Evolutionary conservation across 2,113 vertebrate genomes (phyloP), one percentile per base, ranked within the genome.

Genomic region (Odocoileus hemionus): DNA sequence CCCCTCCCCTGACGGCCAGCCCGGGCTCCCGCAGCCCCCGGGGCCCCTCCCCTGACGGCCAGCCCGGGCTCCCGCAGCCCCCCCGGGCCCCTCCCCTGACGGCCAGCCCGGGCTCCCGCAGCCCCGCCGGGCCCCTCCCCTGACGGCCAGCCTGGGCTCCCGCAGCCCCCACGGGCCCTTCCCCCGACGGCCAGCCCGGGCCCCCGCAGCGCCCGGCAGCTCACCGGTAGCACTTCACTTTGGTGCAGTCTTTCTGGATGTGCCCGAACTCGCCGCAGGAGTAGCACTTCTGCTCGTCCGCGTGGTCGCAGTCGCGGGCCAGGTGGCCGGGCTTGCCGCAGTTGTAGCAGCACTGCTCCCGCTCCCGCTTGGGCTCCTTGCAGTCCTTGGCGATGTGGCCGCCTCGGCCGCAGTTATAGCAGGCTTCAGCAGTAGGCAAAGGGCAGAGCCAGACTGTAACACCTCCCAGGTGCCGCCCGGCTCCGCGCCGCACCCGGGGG

Each of bases 191-290:
- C 36, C 36, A 36, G 36, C 36, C 36, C 36, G 36, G 36, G 36
- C 36, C 36, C 36, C 36, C 36, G 36, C 36, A 36, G 36, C 36
- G 3, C 36, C 36, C 36, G 6, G 26, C 58, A 5, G 33, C 61
- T 98, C 97, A 99, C 99, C 99, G 99, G 99, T 99, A 99, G 99
- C 99, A 99, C 99, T 99, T 99, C 98, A 99, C 99, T 99, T 99
- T 99, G 98, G 99, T 99, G 98, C 99, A 99, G 91, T 99, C 99
- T 98, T 99, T 99, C 94, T 99, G 99, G 98, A 99, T 99, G 99
- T 99, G 99, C 61, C 99, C 99, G 85, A 99, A 99, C 82, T 99
- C 99, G 78, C 99, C 99, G 95, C 99, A 99, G 94, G 99, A 99
- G 98, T 99, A 99, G 99, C 99, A 99, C 98, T 99, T 99, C 99